Evolutionary conservation across 2,113 vertebrate genomes (phyloP), one percentile per base, ranked within the genome.

Genomic region (Ctenomys sociabilis): DNA sequence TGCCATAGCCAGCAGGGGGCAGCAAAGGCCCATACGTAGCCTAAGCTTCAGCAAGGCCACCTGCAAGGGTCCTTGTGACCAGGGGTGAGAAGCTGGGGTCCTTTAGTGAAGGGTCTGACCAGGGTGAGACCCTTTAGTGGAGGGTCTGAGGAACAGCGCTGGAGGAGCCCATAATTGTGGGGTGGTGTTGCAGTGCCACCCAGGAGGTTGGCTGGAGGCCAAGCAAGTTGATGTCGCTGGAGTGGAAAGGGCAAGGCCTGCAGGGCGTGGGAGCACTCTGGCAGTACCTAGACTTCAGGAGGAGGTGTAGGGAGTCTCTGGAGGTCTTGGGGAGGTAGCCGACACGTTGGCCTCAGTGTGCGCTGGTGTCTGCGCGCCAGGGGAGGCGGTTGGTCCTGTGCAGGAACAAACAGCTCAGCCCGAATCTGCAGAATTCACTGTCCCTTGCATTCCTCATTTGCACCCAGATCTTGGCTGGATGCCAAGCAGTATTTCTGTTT

Each of bases 401-500:
- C 61, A 11, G 40, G 64, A 45, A 2, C 12, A 43, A 24, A 6
- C 1, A 17, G 52, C 37, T 7, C 32, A 6, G 59, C 1, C 28
- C 0, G 45, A 26, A 32, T 59, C 84, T 78, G 37, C 5, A 0
- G 54, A 26, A 3, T 10, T 0, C 63, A 2, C 30, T 1, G 16
- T 59, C 78, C 52, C 13, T 0, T 1, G 37, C 52, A 16, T 10
- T 30, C 54, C 30, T 40, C 28, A 30, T 63, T 22, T 40, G 19
- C 2, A 1, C 63, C 57, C 24, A 0, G 52, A 52, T 0, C 32
- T 2, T 2, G 45, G 21, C 30, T 22, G 85, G 37, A 4, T 1
- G 0, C 4, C 1, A 0, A 3, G 5, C n/a, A 11, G 32, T 0
- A 2, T 9, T 7, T 13, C 54, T 19, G 0, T 0, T 11, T n/a